phyloP scores from a whole-genome alignment of 2,888 invertebrate species.

The Hoplodrina blanda region DNA sequence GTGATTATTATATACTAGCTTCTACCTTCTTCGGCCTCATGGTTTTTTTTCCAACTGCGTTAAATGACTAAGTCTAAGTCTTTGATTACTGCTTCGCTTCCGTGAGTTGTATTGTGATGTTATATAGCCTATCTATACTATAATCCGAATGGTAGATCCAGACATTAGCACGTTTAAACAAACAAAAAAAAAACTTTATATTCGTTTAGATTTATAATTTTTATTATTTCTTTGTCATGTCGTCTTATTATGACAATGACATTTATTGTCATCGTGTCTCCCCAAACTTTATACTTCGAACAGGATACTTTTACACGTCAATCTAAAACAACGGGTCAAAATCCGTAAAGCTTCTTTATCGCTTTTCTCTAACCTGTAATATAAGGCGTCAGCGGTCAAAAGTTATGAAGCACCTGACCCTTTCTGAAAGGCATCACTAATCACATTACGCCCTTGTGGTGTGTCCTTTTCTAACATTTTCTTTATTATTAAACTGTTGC shows the following conservation, averaged over 20 bases:
- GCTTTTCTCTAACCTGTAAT: constrained; percentile 39
- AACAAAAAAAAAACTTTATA: no score
- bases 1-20: neutral
- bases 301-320: neutral
- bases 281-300: neutral
- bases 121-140: no score
- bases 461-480: constrained; percentile 24
- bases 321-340: constrained; percentile 1
- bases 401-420: constrained; percentile 55
- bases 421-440: constrained; percentile 50
- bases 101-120: no score
- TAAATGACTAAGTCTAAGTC: no score
- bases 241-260: neutral
- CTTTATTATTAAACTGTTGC: constrained; percentile 24
- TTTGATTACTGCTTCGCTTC: no score
- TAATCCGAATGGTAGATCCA: no score
- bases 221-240: neutral
- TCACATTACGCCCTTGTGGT: constrained; percentile 20
- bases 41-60: no score
- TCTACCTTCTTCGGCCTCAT: no score
- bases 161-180: no score
- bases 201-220: no score
- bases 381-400: constrained; percentile 39
- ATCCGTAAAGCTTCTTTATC: constrained; percentile 22
- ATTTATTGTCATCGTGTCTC: no score